phyloP scores from a whole-genome alignment of 2,888 invertebrate genomes.

The Archaeoteleia sp. region DNA sequence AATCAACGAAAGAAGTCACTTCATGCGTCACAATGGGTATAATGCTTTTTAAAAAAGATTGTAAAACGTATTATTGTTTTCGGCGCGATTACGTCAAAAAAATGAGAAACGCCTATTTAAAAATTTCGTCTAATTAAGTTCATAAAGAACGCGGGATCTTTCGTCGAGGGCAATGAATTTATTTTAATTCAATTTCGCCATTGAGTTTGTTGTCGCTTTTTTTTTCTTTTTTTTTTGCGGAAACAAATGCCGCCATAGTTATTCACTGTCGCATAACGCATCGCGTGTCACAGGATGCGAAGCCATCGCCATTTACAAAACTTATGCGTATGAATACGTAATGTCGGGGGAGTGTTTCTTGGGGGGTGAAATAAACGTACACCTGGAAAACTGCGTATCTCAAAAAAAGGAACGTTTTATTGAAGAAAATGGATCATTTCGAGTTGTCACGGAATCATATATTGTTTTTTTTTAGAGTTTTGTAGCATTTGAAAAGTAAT shows the following conservation, averaged over 20 bases:
- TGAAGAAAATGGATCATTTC: neutral
- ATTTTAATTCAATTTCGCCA: neutral
- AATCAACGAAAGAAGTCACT: constrained; percentile 11
- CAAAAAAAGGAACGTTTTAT: constrained; percentile 1
- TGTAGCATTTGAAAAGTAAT: too few relatives aligned
- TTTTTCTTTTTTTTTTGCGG: neutral
- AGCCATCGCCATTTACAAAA: neutral
- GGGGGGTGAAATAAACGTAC: neutral
- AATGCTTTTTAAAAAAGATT: neutral
- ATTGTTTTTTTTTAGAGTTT: neutral
- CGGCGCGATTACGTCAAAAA: neutral
- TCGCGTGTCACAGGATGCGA: neutral
- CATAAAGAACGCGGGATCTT: too few relatives aligned
- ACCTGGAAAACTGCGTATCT: neutral
- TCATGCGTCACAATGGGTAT: constrained; percentile 7
- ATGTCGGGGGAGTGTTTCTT: neutral
- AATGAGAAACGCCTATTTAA: neutral
- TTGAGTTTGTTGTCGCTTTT: neutral
- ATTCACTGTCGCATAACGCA: neutral
- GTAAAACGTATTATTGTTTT: constrained; percentile 4
- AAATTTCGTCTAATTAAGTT: neutral
- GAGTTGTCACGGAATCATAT: neutral
- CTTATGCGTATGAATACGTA: neutral
- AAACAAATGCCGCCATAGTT: neutral
- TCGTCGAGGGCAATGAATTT: neutral